A percentile compares a stretch with the other conserved stretches of the same genome.
Evolutionary conservation across 2,113 vertebrate species (phyloP).

Genomic region (Myrmecophaga tridactyla): DNA sequence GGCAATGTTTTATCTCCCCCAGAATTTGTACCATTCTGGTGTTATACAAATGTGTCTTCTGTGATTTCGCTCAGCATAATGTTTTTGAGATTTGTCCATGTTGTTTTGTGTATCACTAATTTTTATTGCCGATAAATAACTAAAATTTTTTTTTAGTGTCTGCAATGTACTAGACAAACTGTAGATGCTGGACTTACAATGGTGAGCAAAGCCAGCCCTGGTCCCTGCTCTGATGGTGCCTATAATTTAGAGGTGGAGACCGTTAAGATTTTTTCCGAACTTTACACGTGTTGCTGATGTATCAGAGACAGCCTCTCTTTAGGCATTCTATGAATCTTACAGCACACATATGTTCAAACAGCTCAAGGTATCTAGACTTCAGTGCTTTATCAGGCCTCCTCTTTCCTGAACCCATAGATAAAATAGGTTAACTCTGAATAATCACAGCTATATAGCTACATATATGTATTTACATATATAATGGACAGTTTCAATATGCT

Average conservation of each 20-base stretch:
- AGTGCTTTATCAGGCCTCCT: neutral
- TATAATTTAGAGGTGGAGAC: neutral
- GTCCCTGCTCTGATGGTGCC: neutral
- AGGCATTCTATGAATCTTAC: neutral
- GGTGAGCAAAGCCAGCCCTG: neutral
- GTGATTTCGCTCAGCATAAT: neutral
- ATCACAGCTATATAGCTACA: neutral
- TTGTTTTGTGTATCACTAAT: neutral
- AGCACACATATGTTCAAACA: neutral
- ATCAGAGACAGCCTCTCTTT: neutral
- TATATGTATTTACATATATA: no score
- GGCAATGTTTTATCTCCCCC: no score
- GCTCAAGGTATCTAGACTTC: neutral
- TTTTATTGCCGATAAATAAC: slow-evolving; percentile 42
- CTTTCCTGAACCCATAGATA: neutral
- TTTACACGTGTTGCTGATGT: neutral
- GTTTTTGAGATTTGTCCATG: neutral
- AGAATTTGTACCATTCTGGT: no score
- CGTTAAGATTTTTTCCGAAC: neutral
- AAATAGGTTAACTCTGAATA: neutral
- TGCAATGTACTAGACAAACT: neutral
- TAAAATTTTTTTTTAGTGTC: neutral
- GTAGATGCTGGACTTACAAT: neutral
- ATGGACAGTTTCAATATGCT: neutral
- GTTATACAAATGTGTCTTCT: neutral